Conservation (phyloP, 2,113 vertebrate species). For the Syrmaticus mikado region DNA sequence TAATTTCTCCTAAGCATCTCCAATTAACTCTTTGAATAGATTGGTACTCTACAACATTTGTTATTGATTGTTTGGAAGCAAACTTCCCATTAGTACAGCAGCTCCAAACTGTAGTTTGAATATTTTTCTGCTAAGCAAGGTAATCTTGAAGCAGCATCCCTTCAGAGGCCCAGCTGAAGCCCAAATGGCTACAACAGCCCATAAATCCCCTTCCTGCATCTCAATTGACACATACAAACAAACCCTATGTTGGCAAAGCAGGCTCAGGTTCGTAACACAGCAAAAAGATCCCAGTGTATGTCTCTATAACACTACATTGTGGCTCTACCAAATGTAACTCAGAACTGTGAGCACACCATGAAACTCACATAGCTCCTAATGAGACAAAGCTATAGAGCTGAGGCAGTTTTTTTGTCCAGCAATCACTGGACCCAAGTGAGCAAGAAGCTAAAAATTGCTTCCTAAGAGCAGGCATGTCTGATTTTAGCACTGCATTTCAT, state of each 20-base stretch:
- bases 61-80: conserved; percentile 74
- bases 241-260: not conserved
- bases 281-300: not conserved
- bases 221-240: not conserved
- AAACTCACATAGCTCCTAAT: not conserved
- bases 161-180: not conserved
- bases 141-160: not conserved
- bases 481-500: not conserved
- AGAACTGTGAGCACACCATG: not conserved
- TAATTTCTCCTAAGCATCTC: conserved; percentile 72
- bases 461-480: too few species aligned
- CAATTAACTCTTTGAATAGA: conserved; percentile 75
- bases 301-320: not conserved
- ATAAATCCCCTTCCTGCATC: not conserved
- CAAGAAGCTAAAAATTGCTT: not conserved
- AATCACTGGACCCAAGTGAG: not conserved
- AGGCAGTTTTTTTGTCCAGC: not conserved
- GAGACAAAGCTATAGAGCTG: not conserved
- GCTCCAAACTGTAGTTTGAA: not conserved
- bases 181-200: not conserved
- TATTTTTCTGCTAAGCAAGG: not conserved
- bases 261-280: not conserved
- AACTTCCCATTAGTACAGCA: conserved; percentile 61
- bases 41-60: conserved; percentile 63
- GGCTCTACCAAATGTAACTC: not conserved